A percentile compares a stretch with the other conserved stretches of the same genome.
Evolutionary conservation across 2,797 vertebrate species (phyloP).

Genomic region (Manis javanica): DNA sequence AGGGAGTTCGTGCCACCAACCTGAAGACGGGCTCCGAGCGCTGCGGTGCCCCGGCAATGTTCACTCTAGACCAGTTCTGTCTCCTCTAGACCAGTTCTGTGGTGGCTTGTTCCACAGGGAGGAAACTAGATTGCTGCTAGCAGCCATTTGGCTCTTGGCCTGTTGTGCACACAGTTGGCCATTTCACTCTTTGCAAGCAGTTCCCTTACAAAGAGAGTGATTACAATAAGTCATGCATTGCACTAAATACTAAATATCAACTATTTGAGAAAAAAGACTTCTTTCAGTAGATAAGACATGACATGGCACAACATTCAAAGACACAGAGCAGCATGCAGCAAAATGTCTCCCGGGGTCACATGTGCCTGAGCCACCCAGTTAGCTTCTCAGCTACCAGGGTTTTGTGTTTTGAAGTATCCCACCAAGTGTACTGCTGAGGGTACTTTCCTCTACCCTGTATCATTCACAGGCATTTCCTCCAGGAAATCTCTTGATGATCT

Average conservation of each 20-base stretch:
- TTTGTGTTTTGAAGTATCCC: neutral
- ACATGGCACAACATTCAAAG: neutral
- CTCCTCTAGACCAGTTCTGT: neutral
- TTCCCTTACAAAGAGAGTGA: neutral
- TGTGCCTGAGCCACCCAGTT: neutral
- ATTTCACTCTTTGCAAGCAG: conserved; percentile 7
- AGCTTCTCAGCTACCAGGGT: neutral
- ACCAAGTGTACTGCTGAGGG: neutral
- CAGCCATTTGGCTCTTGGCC: neutral
- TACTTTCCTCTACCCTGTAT: neutral
- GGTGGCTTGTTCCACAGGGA: neutral
- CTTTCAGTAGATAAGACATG: neutral
- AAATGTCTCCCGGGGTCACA: neutral
- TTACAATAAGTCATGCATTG: neutral
- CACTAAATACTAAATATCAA: neutral
- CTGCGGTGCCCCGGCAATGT: too few relatives aligned
- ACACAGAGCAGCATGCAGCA: neutral
- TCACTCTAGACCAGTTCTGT: neutral
- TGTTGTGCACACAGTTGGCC: neutral
- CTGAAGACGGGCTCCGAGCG: neutral
- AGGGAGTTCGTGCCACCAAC: neutral
- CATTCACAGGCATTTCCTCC: neutral
- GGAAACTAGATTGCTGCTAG: neutral
- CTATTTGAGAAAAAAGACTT: neutral
- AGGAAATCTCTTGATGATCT: neutral